phyloP scores from a whole-genome alignment of 2,797 vertebrate species.

The Chanos chanos region DNA sequence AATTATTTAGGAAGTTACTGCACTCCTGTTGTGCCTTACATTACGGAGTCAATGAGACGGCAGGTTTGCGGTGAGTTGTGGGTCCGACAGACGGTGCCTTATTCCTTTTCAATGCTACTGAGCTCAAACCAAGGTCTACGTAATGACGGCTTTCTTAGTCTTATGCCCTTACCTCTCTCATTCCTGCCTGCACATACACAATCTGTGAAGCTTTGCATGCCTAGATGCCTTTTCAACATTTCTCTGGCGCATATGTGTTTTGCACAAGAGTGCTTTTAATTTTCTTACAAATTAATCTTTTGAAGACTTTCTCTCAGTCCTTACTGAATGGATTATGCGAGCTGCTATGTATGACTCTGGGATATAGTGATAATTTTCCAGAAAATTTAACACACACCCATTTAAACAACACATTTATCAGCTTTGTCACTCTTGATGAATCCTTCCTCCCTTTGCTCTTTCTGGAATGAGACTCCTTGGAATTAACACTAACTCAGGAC shows the following conservation, averaged over 20 bases:
- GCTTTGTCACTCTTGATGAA: conserved; percentile 33
- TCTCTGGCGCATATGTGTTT: conserved; percentile 63
- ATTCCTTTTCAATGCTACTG: conserved; percentile 68
- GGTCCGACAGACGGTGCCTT: conserved; percentile 68
- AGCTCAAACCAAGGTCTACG: conserved; percentile 67
- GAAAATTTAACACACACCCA: conserved; percentile 50
- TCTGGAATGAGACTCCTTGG: conserved; percentile 50
- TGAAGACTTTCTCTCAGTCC: conserved; percentile 20
- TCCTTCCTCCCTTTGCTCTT: conserved; percentile 36
- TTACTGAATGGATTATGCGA: conserved; percentile 41
- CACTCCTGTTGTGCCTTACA: conserved; percentile 82
- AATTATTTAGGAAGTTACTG: conserved; percentile 83
- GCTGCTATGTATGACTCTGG: conserved; percentile 34
- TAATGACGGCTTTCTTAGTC: conserved; percentile 73
- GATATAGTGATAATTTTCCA: conserved; percentile 51
- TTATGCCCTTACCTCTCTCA: conserved; percentile 50
- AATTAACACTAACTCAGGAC: conserved; percentile 63
- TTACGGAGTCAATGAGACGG: conserved; percentile 81
- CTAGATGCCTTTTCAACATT: conserved; percentile 63
- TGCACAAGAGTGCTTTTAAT: conserved; percentile 57
- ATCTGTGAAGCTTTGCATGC: conserved; percentile 80
- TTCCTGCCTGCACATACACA: conserved; percentile 71
- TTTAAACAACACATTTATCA: conserved; percentile 38
- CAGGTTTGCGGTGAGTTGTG: conserved; percentile 84
- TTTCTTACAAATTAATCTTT: conserved; percentile 28